Percentiles rank a stretch among this genome's conserved stretches.
These are phyloP conservation scores for Linnaemya tessellans DNA, from an alignment of 2,888 invertebrate genomes.

Conservation along the genomic window DNA sequence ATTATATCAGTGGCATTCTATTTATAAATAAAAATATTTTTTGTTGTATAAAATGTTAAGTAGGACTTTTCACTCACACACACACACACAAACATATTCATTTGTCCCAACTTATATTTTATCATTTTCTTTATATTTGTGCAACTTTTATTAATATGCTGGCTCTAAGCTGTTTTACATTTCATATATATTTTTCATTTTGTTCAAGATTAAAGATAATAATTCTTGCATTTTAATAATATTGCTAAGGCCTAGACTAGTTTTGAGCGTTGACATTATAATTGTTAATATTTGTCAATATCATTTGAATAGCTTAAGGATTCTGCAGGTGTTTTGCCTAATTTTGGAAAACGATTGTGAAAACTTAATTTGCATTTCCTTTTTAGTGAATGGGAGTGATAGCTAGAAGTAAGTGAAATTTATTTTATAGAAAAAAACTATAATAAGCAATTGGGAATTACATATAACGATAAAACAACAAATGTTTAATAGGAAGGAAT, in stretches of 20 bases:
- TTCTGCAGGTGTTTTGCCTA: conserved; percentile 69
- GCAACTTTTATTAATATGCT: conserved; percentile 72
- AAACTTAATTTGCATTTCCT: conserved; percentile 69
- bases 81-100: background rate
- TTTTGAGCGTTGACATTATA: conserved; percentile 72
- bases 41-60: background rate
- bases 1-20: background rate
- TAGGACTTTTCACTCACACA: background rate
- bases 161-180: conserved; percentile 52
- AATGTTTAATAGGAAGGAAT: no score
- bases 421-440: background rate
- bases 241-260: conserved; percentile 22
- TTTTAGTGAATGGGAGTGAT: background rate
- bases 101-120: conserved; percentile 21
- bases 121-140: conserved; percentile 50
- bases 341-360: conserved; percentile 60
- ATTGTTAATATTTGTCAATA: conserved; percentile 74
- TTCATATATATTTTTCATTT: conserved; percentile 36
- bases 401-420: background rate
- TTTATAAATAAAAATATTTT: background rate
- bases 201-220: conserved; percentile 61
- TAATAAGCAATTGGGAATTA: background rate
- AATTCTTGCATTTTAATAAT: conserved; percentile 52
- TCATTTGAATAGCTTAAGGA: conserved; percentile 66
- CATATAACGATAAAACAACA: no score